phyloP scores from a whole-genome alignment of 2,888 invertebrate genomes.

The Colostygia pectinataria region DNA sequence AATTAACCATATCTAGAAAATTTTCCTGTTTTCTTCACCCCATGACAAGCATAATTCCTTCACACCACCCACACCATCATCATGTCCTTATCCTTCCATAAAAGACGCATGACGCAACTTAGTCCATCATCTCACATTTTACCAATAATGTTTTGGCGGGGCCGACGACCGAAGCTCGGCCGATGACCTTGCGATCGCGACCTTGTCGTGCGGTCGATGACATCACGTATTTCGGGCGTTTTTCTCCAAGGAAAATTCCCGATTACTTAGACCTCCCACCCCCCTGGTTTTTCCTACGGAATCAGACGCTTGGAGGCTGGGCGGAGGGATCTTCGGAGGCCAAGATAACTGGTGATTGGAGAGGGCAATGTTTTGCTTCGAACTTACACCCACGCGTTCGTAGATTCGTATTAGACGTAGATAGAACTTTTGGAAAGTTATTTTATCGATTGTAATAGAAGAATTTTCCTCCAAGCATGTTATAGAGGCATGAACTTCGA shows the following conservation, averaged over 20 bases:
- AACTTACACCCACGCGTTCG: constrained; percentile 48
- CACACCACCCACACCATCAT: neutral
- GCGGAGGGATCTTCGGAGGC: constrained; percentile 26
- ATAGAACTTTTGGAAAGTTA: no score
- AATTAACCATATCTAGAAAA: no score
- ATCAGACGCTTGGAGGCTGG: constrained; percentile 3
- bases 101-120: constrained; percentile 34
- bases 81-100: neutral
- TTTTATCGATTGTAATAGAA: no score
- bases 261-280: constrained; percentile 45
- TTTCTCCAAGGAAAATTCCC: constrained; percentile 75
- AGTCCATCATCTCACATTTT: constrained; percentile 29
- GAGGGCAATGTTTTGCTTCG: constrained; percentile 61
- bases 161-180: constrained; percentile 51
- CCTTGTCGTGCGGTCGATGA: constrained; percentile 66
- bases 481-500: no score
- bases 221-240: constrained; percentile 66
- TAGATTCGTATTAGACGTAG: neutral
- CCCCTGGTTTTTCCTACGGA: constrained; percentile 25
- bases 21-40: neutral
- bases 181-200: constrained; percentile 66
- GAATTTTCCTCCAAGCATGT: no score
- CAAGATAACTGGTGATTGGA: constrained; percentile 40
- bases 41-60: neutral
- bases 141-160: constrained; percentile 56